Percentiles rank a stretch among this genome's conserved stretches.
These are phyloP conservation scores for Tychaedon coryphoeus DNA, from an alignment of 2,113 vertebrate genomes.

Conservation along the genomic window DNA sequence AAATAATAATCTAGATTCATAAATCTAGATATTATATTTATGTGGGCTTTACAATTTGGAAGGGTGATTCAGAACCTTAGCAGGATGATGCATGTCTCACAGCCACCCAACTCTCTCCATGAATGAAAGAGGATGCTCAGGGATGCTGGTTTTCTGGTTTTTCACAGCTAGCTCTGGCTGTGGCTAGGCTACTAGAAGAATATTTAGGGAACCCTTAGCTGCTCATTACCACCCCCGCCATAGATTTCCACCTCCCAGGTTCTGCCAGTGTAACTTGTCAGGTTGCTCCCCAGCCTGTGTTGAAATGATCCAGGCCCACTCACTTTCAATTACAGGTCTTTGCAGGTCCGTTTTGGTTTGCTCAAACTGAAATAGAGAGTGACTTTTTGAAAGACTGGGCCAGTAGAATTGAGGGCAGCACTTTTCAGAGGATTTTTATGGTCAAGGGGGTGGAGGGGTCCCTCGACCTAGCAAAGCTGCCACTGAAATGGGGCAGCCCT, in stretches of 20 bases:
- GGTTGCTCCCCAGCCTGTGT: not conserved
- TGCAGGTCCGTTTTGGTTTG: not conserved
- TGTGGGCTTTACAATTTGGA: not conserved
- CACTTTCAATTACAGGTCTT: not conserved
- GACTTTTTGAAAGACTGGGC: not conserved
- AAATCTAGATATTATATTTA: not conserved
- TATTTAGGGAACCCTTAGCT: not conserved
- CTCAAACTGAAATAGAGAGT: not conserved
- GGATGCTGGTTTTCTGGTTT: no score
- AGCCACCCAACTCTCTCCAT: not conserved
- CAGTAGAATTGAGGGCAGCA: not conserved
- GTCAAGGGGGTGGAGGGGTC: fast-evolving
- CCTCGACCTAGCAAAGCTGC: not conserved
- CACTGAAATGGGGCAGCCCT: not conserved
- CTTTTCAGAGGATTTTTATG: not conserved
- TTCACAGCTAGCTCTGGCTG: not conserved
- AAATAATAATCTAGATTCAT: not conserved
- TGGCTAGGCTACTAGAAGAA: not conserved
- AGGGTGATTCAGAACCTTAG: not conserved
- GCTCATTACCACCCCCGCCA: not conserved
- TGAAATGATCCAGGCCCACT: not conserved
- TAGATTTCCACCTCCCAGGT: not conserved
- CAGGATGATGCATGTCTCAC: not conserved
- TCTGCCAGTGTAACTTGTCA: slow-evolving; percentile 21
- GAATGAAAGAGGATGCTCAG: not conserved